phyloP scores from a whole-genome alignment of 2,888 invertebrate genomes.

The Scaptodrosophila latifasciaeformis region DNA sequence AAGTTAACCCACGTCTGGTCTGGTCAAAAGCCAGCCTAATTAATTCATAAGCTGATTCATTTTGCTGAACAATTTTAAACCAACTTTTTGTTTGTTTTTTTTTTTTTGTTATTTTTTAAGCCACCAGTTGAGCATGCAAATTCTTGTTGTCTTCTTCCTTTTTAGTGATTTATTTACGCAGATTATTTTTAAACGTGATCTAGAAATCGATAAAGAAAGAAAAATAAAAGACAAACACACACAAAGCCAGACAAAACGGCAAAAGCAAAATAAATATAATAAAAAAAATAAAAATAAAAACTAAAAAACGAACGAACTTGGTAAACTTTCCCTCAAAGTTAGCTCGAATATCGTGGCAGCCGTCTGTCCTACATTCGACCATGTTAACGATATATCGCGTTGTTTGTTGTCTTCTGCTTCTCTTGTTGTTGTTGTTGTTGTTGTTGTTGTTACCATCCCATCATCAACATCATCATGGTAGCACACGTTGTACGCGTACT shows the following conservation, averaged over 20 bases:
- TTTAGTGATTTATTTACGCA: constrained; percentile 28
- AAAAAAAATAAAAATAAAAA: constrained; percentile 1
- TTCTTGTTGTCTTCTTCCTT: constrained; percentile 21
- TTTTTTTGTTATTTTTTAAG: too few relatives aligned
- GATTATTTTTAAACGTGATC: constrained; percentile 53
- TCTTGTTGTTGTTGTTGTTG: not conserved
- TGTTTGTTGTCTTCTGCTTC: constrained; percentile 10
- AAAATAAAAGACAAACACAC: not conserved
- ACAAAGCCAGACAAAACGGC: constrained; percentile 1
- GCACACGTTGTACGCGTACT: not conserved
- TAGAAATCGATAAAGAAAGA: constrained; percentile 52
- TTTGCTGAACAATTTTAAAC: too few relatives aligned
- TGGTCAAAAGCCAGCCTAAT: too few relatives aligned
- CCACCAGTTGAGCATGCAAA: constrained; percentile 36
- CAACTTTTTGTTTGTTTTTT: too few relatives aligned
- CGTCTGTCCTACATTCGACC: constrained; percentile 50
- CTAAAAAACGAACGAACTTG: constrained; percentile 26
- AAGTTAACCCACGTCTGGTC: too few relatives aligned
- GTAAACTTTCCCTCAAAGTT: constrained; percentile 56
- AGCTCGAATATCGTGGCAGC: constrained; percentile 23
- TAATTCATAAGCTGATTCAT: too few relatives aligned
- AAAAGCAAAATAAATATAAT: constrained; percentile 4
- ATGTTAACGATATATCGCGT: constrained; percentile 15
- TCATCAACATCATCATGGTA: too few relatives aligned
- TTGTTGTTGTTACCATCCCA: too few relatives aligned